Conservation (phyloP, 2,797 vertebrate genomes). For the Eupleurogrammus muticus region DNA sequence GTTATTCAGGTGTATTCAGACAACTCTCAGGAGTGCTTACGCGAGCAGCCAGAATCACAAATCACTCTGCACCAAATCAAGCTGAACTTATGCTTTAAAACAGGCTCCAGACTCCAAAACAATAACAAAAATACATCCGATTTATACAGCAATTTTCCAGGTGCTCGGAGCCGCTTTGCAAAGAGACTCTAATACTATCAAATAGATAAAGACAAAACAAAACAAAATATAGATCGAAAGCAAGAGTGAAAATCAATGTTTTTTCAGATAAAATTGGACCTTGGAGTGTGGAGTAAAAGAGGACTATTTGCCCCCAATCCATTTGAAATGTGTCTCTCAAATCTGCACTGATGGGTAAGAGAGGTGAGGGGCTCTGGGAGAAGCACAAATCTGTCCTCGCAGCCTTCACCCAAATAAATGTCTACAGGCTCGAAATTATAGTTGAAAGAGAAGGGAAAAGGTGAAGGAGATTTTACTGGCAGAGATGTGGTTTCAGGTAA, state of each 20-base stretch:
- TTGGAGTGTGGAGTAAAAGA: neutral
- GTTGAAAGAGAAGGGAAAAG: slow-evolving; percentile 5
- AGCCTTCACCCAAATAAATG: neutral
- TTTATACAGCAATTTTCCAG: no score
- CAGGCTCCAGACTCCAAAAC: neutral
- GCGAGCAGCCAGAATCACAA: neutral
- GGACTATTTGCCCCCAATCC: neutral
- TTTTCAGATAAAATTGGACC: neutral
- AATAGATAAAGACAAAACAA: no score
- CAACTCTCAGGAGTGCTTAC: neutral
- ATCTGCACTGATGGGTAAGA: neutral
- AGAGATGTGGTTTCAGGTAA: neutral
- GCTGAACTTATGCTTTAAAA: neutral
- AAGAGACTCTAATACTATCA: no score
- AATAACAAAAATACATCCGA: no score
- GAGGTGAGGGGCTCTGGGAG: neutral
- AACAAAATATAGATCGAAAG: no score
- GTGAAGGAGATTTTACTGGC: neutral
- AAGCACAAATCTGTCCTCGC: neutral
- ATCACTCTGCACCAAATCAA: neutral
- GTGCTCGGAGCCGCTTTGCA: no score
- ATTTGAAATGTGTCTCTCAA: neutral
- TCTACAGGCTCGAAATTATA: slow-evolving; percentile 2
- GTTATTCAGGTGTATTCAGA: neutral
- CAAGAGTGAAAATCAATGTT: neutral